Evolutionary conservation across 2,888 invertebrate genomes (phyloP).

Genomic region (Poecilobothrus nobilitatus): DNA sequence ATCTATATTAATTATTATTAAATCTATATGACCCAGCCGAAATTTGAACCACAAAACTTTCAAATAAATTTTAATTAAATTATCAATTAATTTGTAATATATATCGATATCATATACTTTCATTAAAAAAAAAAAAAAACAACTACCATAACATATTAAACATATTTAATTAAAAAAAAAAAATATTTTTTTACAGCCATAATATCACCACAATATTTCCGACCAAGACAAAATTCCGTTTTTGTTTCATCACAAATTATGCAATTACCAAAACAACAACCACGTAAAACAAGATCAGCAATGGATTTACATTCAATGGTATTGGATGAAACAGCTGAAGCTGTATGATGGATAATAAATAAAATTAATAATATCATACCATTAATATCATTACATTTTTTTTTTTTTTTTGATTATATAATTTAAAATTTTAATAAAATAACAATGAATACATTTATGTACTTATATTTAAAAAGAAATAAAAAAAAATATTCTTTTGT

Average conservation of each 20-base stretch:
- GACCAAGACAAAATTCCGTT: slow-evolving; percentile 73
- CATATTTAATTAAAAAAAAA: too few relatives aligned
- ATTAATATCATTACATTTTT: background rate
- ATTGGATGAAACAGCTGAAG: slow-evolving; percentile 44
- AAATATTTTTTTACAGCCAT: slow-evolving; percentile 48
- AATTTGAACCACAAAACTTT: too few relatives aligned
- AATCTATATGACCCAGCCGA: too few relatives aligned
- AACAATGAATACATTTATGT: too few relatives aligned
- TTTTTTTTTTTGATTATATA: background rate
- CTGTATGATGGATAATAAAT: slow-evolving; percentile 27
- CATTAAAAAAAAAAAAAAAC: too few relatives aligned
- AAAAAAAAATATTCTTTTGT: too few relatives aligned
- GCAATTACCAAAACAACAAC: slow-evolving; percentile 59
- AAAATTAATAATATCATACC: background rate
- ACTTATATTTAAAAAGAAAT: too few relatives aligned
- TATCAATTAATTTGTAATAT: too few relatives aligned
- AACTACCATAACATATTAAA: too few relatives aligned
- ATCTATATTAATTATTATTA: too few relatives aligned
- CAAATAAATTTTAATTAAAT: too few relatives aligned
- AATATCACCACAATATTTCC: slow-evolving; percentile 32
- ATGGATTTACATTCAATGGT: slow-evolving; percentile 72
- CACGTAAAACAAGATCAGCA: slow-evolving; percentile 72
- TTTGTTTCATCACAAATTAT: slow-evolving; percentile 62
- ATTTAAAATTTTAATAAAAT: slow-evolving; percentile 9
- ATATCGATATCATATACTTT: too few relatives aligned